Conservation (phyloP, 2,797 vertebrate genomes). For the Limosa lapponica region DNA sequence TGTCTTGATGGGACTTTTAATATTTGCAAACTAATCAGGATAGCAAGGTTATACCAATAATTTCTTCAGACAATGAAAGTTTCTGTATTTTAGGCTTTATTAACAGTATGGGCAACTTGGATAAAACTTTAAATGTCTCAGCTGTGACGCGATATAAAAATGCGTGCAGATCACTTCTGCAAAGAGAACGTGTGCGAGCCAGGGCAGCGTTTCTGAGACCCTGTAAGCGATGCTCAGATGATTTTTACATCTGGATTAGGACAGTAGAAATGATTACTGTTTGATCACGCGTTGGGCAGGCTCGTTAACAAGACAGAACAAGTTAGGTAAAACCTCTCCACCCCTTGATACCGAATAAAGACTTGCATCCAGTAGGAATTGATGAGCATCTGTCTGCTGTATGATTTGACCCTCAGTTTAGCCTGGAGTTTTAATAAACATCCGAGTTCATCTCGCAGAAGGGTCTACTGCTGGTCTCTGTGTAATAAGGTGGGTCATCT, state of each 20-base stretch:
- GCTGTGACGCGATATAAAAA: neutral
- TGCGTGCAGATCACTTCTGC: neutral
- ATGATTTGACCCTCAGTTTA: slow-evolving; percentile 65
- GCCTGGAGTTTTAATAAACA: slow-evolving; percentile 67
- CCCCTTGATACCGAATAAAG: slow-evolving; percentile 33
- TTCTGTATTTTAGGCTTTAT: slow-evolving; percentile 73
- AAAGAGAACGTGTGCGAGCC: neutral
- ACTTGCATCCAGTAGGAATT: slow-evolving; percentile 51
- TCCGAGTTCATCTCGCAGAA: slow-evolving; percentile 67
- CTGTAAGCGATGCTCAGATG: slow-evolving; percentile 45
- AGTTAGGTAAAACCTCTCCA: slow-evolving; percentile 61
- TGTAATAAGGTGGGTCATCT: slow-evolving; percentile 76
- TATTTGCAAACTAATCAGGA: slow-evolving; percentile 87
- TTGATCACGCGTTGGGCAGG: slow-evolving; percentile 47
- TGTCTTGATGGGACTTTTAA: slow-evolving; percentile 88
- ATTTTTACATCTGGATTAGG: slow-evolving; percentile 67
- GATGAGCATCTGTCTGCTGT: slow-evolving; percentile 64
- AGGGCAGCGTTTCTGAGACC: slow-evolving; percentile 26
- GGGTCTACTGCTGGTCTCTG: slow-evolving; percentile 52
- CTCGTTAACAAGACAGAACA: slow-evolving; percentile 55
- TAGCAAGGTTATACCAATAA: slow-evolving; percentile 86
- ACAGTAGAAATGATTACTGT: slow-evolving; percentile 25
- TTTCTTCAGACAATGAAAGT: slow-evolving; percentile 83
- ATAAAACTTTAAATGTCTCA: slow-evolving; percentile 57
- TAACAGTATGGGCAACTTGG: slow-evolving; percentile 60